phyloP scores from a whole-genome alignment of 2,888 invertebrate genomes.

The Nomada goodeniana region DNA sequence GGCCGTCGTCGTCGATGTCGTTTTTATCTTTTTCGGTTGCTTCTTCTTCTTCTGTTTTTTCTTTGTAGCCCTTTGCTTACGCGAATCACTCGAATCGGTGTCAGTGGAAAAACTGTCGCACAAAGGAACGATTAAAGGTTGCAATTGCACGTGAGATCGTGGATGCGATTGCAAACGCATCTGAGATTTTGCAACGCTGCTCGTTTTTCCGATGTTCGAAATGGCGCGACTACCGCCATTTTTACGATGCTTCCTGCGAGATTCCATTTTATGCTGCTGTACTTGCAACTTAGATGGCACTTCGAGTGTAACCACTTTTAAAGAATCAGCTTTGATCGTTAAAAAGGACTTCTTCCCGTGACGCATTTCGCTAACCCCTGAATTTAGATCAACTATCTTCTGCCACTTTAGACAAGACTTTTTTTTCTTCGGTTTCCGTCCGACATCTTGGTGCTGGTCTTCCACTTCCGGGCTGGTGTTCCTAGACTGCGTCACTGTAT shows the following conservation, averaged over 20 bases:
- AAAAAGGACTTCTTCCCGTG: conserved; percentile 49
- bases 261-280: conserved; percentile 76
- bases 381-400: conserved; percentile 69
- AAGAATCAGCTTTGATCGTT: conserved; percentile 73
- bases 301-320: conserved; percentile 70
- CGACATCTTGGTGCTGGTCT: conserved; percentile 42
- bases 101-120: conserved; percentile 72
- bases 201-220: conserved; percentile 20
- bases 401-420: conserved; percentile 74
- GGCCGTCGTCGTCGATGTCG: conserved; percentile 53
- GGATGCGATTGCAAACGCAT: conserved; percentile 32
- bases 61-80: conserved; percentile 55
- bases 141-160: conserved; percentile 29
- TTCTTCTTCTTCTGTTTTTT: conserved; percentile 76
- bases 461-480: conserved; percentile 23
- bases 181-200: conserved; percentile 33
- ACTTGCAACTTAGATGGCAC: conserved; percentile 66
- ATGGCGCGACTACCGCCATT: background rate
- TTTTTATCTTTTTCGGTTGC: conserved; percentile 65
- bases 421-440: conserved; percentile 75
- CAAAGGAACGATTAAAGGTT: conserved; percentile 46
- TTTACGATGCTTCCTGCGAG: conserved; percentile 55
- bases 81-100: conserved; percentile 54
- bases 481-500: background rate
- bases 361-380: conserved; percentile 54